These are phyloP conservation scores for Halyomorpha halys DNA, from an alignment of 1,140 invertebrate species.

Conservation along the genomic window DNA sequence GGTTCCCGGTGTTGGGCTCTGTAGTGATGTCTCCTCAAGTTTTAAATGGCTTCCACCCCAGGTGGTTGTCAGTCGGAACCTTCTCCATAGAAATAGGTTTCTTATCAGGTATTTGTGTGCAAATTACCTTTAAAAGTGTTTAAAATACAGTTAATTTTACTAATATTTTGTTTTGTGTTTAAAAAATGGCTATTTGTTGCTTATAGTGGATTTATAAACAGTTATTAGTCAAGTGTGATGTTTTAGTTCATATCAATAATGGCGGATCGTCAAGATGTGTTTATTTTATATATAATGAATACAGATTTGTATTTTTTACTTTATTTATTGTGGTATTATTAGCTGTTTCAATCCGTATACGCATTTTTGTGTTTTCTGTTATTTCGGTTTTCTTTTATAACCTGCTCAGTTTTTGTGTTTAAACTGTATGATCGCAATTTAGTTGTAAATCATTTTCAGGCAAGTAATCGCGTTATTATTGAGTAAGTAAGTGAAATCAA, in stretches of 20 bases:
- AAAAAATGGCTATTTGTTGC: too few relatives aligned
- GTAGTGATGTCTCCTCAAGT: constrained; percentile 17
- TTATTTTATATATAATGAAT: constrained; percentile 4
- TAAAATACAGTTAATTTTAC: too few relatives aligned
- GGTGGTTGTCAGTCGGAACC: constrained; percentile 4
- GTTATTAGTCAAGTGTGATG: constrained; percentile 1
- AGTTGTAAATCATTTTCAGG: too few relatives aligned
- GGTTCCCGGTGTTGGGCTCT: constrained; percentile 11
- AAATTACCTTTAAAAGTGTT: too few relatives aligned
- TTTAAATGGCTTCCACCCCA: constrained; percentile 18
- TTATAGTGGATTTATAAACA: neutral
- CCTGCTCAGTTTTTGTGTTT: too few relatives aligned
- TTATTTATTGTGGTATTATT: neutral
- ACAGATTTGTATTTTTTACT: neutral
- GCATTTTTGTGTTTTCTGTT: neutral
- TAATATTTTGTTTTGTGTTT: too few relatives aligned
- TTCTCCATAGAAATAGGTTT: neutral
- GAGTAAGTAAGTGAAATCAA: too few relatives aligned
- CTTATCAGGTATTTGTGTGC: neutral
- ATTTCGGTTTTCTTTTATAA: neutral
- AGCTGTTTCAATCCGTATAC: neutral
- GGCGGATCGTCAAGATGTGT: neutral
- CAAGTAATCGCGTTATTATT: too few relatives aligned
- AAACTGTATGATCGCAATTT: too few relatives aligned
- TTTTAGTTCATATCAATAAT: constrained; percentile 15